Conservation (phyloP, 2,113 vertebrate species). For the Dipodomys spectabilis region DNA sequence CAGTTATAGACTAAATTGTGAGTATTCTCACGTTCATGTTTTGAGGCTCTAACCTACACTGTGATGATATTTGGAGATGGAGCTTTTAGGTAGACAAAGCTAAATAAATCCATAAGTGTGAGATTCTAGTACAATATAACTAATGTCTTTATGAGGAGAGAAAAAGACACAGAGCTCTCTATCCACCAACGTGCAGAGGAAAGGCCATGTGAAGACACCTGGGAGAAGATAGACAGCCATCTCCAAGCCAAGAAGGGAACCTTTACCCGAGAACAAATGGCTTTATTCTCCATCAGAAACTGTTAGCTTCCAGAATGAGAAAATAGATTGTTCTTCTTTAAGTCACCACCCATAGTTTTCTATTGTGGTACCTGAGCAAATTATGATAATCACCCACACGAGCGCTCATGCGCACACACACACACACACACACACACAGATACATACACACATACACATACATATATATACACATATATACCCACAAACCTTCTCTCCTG, state of each 20-base stretch:
- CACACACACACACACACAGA: too few species aligned
- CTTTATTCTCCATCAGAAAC: background rate
- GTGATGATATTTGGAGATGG: background rate
- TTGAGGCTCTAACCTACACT: background rate
- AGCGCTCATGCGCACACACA: background rate
- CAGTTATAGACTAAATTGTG: background rate
- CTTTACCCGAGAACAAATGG: background rate
- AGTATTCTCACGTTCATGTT: background rate
- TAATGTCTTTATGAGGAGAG: background rate
- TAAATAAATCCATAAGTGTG: background rate
- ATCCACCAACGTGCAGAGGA: background rate
- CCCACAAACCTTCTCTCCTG: too few species aligned
- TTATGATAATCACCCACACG: background rate
- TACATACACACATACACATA: too few species aligned
- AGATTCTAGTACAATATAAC: background rate
- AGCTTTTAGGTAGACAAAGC: background rate
- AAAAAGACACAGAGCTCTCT: background rate
- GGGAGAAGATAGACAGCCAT: background rate
- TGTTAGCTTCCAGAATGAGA: background rate
- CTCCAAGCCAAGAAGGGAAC: background rate
- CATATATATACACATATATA: too few species aligned
- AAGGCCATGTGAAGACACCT: background rate
- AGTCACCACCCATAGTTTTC: background rate
- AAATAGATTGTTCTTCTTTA: background rate
- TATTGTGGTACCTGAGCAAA: background rate